Base-by-base conservation (phyloP, 2,888 invertebrate genomes). In the Drosophila setosimentum region DNA sequence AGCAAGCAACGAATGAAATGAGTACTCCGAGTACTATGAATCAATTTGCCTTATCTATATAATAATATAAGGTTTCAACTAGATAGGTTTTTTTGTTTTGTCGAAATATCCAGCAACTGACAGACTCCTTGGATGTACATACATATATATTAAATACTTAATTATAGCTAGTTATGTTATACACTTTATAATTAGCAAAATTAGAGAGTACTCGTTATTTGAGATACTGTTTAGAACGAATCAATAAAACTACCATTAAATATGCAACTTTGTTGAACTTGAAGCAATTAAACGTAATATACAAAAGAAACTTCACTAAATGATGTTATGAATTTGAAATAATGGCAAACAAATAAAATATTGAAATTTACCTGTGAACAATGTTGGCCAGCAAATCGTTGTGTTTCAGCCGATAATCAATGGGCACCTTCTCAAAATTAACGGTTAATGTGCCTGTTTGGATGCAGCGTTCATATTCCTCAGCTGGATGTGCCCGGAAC, bases 351-450 rank as follows among this genome's bases (percentile, higher is more conserved):
- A 18, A 37, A n/a, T 24, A 11, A 35, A 29, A n/a, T 29, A 4
- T 16, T 16, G 1, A 2, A 16, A 78, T 85, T 93, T 95, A 98
- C 98, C 98, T 91, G 95, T 99, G 99, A 68, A 98, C 97, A 90
- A 97, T 96, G 93, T 99, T 98, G 68, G 98, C 97, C 53, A 99
- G 95, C 50, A 98, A 95, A 93, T 99, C 98, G 94, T 98, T 98
- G 94, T 98, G 97, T 92, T 97, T 97, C 75, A 99, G 95, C 92
- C 96, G 95, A 94, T 99, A 98, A 93, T 99, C 98, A 58, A 97
- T 96, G 88, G 97, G 96, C 80, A 98, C 98, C 93, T 96, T 96
- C 92, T 98, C 97, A 92, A 98, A 98, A 94, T 98, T 98, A 91
- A 98, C 98, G 18, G 98, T 98, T 87, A 98, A 95, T 24, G 98